Conservation (phyloP, 2,113 vertebrate genomes). For the Vireo altiloquus region DNA sequence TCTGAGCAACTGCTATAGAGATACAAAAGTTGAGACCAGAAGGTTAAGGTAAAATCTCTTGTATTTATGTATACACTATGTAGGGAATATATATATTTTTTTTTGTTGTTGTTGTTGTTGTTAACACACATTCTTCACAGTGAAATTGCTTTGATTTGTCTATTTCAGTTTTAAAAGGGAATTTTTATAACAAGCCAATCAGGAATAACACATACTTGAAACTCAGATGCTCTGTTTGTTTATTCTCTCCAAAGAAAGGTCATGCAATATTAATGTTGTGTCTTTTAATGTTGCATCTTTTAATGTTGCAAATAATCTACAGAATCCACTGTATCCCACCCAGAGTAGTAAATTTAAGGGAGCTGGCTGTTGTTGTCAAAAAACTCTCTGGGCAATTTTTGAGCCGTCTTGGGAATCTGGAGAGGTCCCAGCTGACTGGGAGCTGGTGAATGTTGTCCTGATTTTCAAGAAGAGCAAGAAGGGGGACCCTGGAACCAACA, state of each 20-base stretch:
- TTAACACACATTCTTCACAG: neutral
- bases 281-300: slow-evolving; percentile 17
- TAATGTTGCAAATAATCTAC: neutral
- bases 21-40: slow-evolving; percentile 10
- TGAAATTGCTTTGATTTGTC: slow-evolving; percentile 35
- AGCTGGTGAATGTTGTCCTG: neutral
- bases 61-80: slow-evolving; percentile 14
- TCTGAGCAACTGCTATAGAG: neutral
- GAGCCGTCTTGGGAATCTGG: neutral
- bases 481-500: neutral
- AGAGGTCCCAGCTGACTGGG: neutral
- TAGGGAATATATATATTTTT: neutral
- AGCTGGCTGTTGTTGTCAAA: neutral
- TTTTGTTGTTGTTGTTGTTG: no score
- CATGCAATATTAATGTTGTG: slow-evolving; percentile 5
- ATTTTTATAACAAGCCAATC: slow-evolving; percentile 29
- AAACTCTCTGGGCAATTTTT: neutral
- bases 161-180: slow-evolving; percentile 29
- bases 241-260: neutral
- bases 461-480: neutral
- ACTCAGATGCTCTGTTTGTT: neutral
- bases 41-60: slow-evolving; percentile 23
- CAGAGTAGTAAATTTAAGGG: neutral
- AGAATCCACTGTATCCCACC: neutral
- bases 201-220: neutral